phyloP scores from a whole-genome alignment of 2,113 vertebrate species.

The Brachypodius melanocephalos region DNA sequence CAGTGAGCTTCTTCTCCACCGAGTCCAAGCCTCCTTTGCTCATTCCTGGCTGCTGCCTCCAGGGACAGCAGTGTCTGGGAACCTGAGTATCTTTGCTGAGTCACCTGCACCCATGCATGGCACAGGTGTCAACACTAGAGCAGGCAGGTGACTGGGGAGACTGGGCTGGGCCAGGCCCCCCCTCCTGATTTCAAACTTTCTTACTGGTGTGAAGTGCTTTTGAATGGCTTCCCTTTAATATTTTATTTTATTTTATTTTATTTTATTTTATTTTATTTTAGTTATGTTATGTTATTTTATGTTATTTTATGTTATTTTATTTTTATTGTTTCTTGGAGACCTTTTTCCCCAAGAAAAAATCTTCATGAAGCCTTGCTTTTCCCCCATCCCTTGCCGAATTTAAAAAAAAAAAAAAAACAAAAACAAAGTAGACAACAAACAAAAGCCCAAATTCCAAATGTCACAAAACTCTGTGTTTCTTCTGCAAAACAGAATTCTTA shows the following conservation, averaged over 20 bases:
- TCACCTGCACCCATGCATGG: background rate
- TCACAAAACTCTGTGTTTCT: background rate
- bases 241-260: background rate
- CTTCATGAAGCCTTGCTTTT: background rate
- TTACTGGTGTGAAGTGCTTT: background rate
- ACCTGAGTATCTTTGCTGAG: background rate
- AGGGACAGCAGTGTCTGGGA: background rate
- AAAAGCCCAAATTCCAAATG: constrained; percentile 5
- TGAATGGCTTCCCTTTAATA: background rate
- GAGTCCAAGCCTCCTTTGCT: background rate
- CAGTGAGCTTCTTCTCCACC: background rate
- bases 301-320: background rate
- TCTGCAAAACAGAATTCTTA: background rate
- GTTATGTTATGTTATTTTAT: background rate
- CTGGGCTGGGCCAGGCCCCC: background rate
- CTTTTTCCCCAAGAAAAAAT: background rate
- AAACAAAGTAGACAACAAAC: background rate
- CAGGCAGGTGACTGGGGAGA: background rate
- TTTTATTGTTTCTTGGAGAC: background rate
- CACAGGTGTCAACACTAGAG: background rate
- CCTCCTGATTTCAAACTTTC: background rate
- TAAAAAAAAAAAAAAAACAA: background rate
- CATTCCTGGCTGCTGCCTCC: background rate
- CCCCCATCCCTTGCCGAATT: background rate
- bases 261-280: background rate